Evolutionary conservation across 2,797 vertebrate genomes (phyloP).

Genomic region (Mycteria americana): DNA sequence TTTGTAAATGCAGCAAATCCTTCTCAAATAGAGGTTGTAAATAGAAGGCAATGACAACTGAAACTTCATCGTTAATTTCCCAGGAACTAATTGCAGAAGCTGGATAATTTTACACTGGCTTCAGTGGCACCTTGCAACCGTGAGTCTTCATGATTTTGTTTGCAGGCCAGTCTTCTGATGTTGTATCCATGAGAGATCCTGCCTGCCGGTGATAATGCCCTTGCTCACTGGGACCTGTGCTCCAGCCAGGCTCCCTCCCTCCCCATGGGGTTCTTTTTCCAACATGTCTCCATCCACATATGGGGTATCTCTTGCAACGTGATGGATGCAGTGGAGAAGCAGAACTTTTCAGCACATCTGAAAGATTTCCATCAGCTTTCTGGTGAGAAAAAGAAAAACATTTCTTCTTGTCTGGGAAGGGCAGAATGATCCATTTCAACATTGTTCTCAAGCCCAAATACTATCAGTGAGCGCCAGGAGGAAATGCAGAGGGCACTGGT

Average conservation of each 20-base stretch:
- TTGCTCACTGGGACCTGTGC: background rate
- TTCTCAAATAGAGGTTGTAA: background rate
- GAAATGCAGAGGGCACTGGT: background rate
- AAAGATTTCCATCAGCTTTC: background rate
- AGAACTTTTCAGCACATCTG: background rate
- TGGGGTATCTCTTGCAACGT: background rate
- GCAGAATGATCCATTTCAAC: background rate
- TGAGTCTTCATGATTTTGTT: background rate
- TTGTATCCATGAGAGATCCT: background rate
- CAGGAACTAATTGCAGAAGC: background rate
- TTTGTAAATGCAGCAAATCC: background rate
- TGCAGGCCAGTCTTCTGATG: background rate
- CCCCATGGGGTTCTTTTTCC: background rate
- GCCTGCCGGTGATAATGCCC: background rate
- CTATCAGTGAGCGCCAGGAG: background rate
- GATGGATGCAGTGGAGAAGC: background rate
- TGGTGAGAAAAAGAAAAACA: background rate
- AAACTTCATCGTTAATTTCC: background rate
- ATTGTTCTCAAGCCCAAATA: background rate
- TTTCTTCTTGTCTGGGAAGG: background rate
- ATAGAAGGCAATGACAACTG: background rate
- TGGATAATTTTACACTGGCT: background rate
- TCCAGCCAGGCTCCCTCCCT: background rate
- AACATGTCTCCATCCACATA: accelerated
- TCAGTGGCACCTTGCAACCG: accelerated